phyloP scores from a whole-genome alignment of 2,888 invertebrate genomes.

The Ferrisia virgata region DNA sequence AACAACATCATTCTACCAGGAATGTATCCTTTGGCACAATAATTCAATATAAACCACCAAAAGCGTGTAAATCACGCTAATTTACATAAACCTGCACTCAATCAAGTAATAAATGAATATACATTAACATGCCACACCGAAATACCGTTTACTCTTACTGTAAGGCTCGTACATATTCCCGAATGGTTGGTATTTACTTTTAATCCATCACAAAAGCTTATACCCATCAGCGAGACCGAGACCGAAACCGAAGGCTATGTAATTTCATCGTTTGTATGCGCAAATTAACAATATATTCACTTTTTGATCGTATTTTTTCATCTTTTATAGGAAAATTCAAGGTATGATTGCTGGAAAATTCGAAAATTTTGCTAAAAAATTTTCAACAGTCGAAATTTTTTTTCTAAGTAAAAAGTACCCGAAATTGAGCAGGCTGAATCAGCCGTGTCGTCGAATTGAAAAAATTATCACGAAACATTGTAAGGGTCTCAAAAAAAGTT shows the following conservation, averaged over 20 bases:
- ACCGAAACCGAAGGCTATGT: background rate
- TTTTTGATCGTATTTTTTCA: no score
- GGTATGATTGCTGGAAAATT: no score
- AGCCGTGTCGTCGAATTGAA: no score
- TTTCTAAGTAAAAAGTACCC: no score
- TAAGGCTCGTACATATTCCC: background rate
- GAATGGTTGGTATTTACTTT: background rate
- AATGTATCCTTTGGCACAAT: background rate
- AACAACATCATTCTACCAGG: no score
- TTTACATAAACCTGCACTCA: slow-evolving; percentile 14
- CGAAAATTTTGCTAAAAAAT: no score
- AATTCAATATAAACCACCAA: background rate
- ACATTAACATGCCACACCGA: slow-evolving; percentile 3
- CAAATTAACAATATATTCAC: no score
- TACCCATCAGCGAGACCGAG: background rate
- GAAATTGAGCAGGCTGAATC: no score
- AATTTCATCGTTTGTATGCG: background rate
- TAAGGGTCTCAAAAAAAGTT: no score
- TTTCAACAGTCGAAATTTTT: no score
- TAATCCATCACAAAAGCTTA: slow-evolving; percentile 1
- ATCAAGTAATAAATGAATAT: slow-evolving; percentile 12
- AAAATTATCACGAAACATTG: no score
- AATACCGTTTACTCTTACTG: background rate
- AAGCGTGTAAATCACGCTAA: slow-evolving; percentile 6
- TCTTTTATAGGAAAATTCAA: no score